Base-by-base conservation (phyloP, 2,113 vertebrate genomes). In the Cryptotis parvus region DNA sequence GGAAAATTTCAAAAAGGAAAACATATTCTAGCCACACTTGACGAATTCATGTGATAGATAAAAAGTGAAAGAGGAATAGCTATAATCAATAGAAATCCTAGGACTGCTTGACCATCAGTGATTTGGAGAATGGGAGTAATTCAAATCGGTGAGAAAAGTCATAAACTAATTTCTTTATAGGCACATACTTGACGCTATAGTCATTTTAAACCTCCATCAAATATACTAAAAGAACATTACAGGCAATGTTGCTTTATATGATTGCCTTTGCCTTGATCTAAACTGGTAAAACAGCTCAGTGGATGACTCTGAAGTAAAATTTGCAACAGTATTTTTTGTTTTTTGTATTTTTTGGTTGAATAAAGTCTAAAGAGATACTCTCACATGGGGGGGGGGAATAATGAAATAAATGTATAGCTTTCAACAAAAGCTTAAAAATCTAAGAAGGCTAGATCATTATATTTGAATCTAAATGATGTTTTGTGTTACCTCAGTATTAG, bases 401-500 rank as follows among this genome's bases (percentile, higher is more conserved):
- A 78, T 87, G 58, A 91, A 78, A 78, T 72, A 69, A 58, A 81
- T 89, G 76, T 92, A 92, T 43, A 79, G 18, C 14, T 84, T 93
- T 91, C 75, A 76, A 58, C 75, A 94, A 94, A 89, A 92, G 16
- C 45, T 65, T 84, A 58, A 94, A n/a, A 90, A 77, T 27, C 39
- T 91, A 81, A 93, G 81, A 89, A 65, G 37, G 76, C 58, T n/a
- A 93, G 93, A 86, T 66, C 27, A 77, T 12, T 69, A 77, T 92
- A 87, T 78, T 83, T 87, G 63, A 93, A 58, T 79, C 61, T 88
- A 66, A 94, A 87, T 83, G 65, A 63, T 90, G 41, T 29, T 73
- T 78, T 72, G 41, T 82, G 33, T 75, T 95, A 90, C 87, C 94
- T 93, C 94, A 96, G 90, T 93, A 94, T 95, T 94, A 87, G 68